Conservation (phyloP, 2,797 vertebrate genomes). For the Argentina silus region DNA sequence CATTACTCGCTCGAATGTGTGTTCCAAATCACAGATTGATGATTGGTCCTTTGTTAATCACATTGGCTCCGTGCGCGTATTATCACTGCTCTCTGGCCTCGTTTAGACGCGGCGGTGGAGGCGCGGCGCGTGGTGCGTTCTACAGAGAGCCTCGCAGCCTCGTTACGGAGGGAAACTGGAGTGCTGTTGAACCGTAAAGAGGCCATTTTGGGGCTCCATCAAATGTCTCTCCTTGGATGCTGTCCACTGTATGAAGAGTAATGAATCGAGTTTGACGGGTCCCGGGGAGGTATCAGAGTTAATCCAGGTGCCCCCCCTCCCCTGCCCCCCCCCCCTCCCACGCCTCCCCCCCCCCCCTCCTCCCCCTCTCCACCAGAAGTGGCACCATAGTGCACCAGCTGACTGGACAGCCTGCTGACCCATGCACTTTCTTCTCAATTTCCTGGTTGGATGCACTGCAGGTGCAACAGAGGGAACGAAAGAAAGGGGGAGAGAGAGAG, state of each 20-base stretch:
- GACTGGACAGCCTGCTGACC: conserved; percentile 21
- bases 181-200: neutral
- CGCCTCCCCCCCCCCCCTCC: neutral
- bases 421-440: conserved; percentile 38
- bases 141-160: neutral
- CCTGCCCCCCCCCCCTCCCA: neutral
- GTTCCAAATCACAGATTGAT: neutral
- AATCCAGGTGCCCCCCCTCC: conserved; percentile 12
- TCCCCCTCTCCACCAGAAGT: neutral
- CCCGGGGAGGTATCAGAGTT: conserved; percentile 21
- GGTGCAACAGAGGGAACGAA: conserved; percentile 11
- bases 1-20: neutral
- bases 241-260: neutral
- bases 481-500: neutral
- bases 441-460: conserved; percentile 41
- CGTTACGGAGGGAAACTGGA: neutral
- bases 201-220: neutral
- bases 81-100: neutral
- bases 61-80: no score
- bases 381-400: neutral
- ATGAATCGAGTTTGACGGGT: neutral
- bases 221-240: neutral
- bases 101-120: neutral
- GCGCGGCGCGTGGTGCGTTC: neutral
- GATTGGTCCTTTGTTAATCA: conserved; percentile 6